These are phyloP conservation scores for Chrysemys picta DNA, from an alignment of 2,113 vertebrate genomes.

Conservation along the genomic window DNA sequence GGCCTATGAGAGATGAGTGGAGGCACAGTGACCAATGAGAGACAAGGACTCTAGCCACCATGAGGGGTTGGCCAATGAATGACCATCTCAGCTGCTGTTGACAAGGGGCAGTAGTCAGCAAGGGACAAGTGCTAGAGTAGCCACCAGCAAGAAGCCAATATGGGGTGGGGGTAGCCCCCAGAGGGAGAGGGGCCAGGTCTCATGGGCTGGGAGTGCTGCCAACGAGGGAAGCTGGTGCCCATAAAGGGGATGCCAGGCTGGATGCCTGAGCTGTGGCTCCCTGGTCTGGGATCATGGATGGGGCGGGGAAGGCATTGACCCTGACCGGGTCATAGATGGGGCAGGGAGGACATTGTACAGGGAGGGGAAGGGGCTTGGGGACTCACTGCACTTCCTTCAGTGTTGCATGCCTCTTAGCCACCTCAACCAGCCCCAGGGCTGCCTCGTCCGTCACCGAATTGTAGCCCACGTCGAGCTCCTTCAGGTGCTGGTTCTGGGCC, in stretches of 20 bases:
- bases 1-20: background rate
- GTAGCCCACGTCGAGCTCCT: conserved; percentile 94
- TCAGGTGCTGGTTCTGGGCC: conserved; percentile 78
- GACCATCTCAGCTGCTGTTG: background rate
- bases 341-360: background rate
- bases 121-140: background rate
- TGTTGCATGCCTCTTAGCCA: conserved; percentile 85
- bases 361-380: fast-evolving
- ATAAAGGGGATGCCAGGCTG: background rate
- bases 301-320: background rate
- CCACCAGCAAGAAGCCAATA: background rate
- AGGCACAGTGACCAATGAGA: background rate
- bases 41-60: background rate
- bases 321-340: too few species aligned
- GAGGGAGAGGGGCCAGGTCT: too few species aligned
- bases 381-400: conserved; percentile 89
- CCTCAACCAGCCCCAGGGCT: conserved; percentile 86
- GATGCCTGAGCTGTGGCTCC: background rate
- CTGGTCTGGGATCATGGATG: background rate
- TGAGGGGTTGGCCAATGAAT: background rate
- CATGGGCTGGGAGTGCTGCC: background rate
- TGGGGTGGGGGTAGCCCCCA: fast-evolving
- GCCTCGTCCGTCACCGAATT: conserved; percentile 89
- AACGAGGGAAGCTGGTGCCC: background rate
- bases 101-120: background rate